Evolutionary conservation across 2,113 vertebrate genomes (phyloP), one percentile per base, ranked within the genome.

Genomic region (Muntiacus reevesi): DNA sequence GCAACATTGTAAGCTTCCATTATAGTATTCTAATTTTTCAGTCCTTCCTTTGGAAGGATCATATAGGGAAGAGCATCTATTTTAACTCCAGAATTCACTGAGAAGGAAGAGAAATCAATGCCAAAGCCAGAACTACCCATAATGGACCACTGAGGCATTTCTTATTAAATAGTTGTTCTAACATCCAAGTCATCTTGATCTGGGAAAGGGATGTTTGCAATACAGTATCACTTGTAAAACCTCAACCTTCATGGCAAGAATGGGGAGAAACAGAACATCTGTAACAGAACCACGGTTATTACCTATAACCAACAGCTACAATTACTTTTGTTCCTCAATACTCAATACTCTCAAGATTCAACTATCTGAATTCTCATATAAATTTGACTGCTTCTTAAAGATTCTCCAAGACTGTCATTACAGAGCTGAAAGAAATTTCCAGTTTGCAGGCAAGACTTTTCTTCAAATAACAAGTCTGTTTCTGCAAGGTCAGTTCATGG

Each of bases 141-240:
- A 76, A 94, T 28, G 96, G 89, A 95, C 95, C 90, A 84, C 36
- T 96, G 92, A 6, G 23, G 78, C 67, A 81, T 95, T 50, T 97
- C 64, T 90, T 52, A 60, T 82, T 60, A 64, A 94, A 87, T 0
- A 92, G 23, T 5, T 7, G 33, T 52, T 78, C 79, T 93, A 43
- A 47, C 17, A 33, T 76, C 93, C 59, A 94, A 87, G 87, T 30
- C 3, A 36, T 83, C 94, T 91, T 2, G 76, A 94, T 54, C 12
- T 79, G 25, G 55, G 62, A 79, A 45, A 94, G 71, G 89, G 40
- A 59, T 87, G 94, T 95, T 28, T 76, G 21, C 33, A 45, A 25
- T 43, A 92, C 40, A 27, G 15, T 60, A 93, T 92, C 76, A 95
- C 0, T 5, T 74, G 60, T 83, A 82, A 82, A 89, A 90, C 67